Evolutionary conservation across 2,113 vertebrate genomes (phyloP).

Genomic region (Crotophaga sulcirostris): DNA sequence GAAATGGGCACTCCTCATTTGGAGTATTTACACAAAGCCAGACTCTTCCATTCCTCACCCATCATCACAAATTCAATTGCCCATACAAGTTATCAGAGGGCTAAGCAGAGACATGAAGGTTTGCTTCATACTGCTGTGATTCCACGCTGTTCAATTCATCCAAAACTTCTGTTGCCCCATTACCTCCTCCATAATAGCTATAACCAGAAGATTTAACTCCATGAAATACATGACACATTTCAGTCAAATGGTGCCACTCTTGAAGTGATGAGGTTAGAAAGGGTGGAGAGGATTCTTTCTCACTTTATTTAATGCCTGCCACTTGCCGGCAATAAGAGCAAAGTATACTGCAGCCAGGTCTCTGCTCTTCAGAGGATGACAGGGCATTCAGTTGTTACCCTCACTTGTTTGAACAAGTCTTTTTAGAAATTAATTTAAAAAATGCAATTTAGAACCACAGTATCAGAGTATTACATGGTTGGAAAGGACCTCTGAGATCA

Average conservation of each 20-base stretch:
- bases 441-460: neutral
- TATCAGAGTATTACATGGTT: no score
- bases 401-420: neutral
- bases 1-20: neutral
- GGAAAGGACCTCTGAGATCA: no score
- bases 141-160: neutral
- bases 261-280: neutral
- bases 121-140: neutral
- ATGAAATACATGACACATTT: neutral
- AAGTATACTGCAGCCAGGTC: neutral
- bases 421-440: neutral
- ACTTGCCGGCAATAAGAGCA: neutral
- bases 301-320: neutral
- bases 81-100: fast-evolving
- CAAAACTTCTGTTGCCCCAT: neutral
- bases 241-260: neutral
- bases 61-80: neutral
- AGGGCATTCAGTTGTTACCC: fast-evolving
- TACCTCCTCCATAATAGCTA: neutral
- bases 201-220: neutral
- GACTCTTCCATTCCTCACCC: neutral
- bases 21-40: neutral
- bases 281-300: neutral
- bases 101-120: neutral
- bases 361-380: neutral